Percentiles rank a stretch among this genome's conserved stretches.
phyloP scores from a whole-genome alignment of 2,797 vertebrate genomes.

The Myiothlypis coronata region DNA sequence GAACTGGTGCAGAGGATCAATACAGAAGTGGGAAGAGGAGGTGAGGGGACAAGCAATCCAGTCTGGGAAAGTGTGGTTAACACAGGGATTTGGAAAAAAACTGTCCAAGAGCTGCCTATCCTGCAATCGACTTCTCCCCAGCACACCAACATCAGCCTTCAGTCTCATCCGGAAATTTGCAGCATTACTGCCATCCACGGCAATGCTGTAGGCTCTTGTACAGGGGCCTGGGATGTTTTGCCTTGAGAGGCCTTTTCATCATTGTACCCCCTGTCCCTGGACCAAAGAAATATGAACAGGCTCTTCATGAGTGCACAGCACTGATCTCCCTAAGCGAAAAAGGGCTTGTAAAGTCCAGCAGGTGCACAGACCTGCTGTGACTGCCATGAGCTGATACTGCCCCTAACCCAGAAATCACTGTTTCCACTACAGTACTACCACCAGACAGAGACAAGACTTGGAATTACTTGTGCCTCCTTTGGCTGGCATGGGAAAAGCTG shows the following conservation, averaged over 20 bases:
- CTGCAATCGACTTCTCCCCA: neutral
- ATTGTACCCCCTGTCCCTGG: neutral
- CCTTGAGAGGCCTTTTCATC: neutral
- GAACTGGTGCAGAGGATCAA: constrained; percentile 40
- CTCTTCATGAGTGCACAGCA: neutral
- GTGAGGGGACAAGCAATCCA: neutral
- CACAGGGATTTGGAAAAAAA: neutral
- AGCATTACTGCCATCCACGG: neutral
- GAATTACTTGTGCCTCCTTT: neutral
- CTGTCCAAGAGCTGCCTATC: neutral
- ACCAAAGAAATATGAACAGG: neutral
- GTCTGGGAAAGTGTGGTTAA: neutral
- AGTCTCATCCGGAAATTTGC: neutral
- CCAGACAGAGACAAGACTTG: neutral
- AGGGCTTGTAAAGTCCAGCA: neutral
- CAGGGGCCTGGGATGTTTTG: neutral
- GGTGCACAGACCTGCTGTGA: neutral
- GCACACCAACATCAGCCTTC: neutral
- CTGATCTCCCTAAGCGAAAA: neutral
- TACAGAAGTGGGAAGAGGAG: constrained; percentile 13
- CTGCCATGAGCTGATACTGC: neutral
- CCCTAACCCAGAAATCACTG: neutral
- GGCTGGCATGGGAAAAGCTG: neutral
- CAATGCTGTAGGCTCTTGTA: neutral
- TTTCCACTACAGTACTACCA: neutral